These are phyloP conservation scores for Pocillopora grandis DNA, from an alignment of 92 coral and sea anemone genomes.

Conservation along the genomic window DNA sequence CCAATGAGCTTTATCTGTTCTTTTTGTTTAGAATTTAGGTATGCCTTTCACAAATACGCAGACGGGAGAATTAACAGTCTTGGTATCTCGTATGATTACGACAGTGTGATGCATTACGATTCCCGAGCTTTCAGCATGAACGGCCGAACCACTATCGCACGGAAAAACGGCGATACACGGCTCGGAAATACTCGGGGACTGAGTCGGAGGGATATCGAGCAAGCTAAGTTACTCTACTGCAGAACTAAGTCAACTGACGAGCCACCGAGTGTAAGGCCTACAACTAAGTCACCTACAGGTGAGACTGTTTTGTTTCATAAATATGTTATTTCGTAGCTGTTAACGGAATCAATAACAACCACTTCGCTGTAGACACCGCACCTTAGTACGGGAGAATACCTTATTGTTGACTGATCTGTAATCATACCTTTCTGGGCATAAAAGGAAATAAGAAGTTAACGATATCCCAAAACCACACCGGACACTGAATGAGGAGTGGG, in stretches of 20 bases:
- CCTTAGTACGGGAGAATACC: too few species aligned
- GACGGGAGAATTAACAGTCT: constrained; percentile 55
- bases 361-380: too few species aligned
- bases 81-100: constrained; percentile 59
- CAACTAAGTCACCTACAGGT: constrained; percentile 29
- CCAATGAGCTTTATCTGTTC: background rate
- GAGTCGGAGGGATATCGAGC: constrained; percentile 59
- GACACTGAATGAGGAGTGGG: too few species aligned
- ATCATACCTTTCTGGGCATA: too few species aligned
- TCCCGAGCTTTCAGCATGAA: constrained; percentile 49
- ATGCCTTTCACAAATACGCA: constrained; percentile 51
- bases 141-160: constrained; percentile 51
- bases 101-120: constrained; percentile 60
- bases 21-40: constrained; percentile 30
- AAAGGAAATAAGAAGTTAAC: too few species aligned
- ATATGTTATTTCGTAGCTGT: too few species aligned
- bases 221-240: constrained; percentile 67
- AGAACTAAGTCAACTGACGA: constrained; percentile 32
- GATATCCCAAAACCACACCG: too few species aligned
- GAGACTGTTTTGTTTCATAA: background rate
- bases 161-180: constrained; percentile 44
- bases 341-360: too few species aligned
- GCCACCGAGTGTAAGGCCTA: constrained; percentile 14
- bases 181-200: constrained; percentile 76
- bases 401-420: too few species aligned